phyloP scores from a whole-genome alignment of 2,113 vertebrate genomes.

The Gila orcuttii region DNA sequence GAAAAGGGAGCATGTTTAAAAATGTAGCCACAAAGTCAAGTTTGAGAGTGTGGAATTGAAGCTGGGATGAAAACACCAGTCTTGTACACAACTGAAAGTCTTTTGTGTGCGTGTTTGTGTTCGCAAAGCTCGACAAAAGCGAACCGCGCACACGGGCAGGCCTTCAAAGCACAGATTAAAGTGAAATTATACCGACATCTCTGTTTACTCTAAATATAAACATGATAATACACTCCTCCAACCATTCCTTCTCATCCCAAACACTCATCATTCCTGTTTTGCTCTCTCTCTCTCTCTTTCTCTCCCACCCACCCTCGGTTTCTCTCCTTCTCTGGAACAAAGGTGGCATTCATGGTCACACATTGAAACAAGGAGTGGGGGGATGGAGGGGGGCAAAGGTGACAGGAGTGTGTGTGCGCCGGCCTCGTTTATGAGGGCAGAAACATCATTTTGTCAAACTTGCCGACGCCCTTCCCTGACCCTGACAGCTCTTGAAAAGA shows the following conservation, averaged over 20 bases:
- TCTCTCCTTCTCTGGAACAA: constrained; percentile 67
- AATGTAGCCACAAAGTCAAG: background rate
- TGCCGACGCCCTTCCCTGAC: constrained; percentile 61
- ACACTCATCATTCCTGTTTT: constrained; percentile 45
- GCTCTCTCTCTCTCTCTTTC: constrained; percentile 22
- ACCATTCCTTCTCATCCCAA: constrained; percentile 53
- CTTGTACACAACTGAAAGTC: constrained; percentile 11
- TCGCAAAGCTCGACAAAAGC: constrained; percentile 41
- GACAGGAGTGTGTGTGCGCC: constrained; percentile 58
- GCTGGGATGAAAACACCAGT: constrained; percentile 12
- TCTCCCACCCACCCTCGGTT: background rate
- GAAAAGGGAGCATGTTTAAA: constrained; percentile 34
- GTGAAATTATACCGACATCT: constrained; percentile 54
- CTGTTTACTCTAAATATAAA: constrained; percentile 54
- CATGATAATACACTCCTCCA: constrained; percentile 58
- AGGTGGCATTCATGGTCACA: constrained; percentile 78
- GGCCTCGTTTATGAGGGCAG: constrained; percentile 68
- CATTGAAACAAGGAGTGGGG: constrained; percentile 73
- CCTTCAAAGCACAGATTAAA: constrained; percentile 57
- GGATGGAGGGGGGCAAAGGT: constrained; percentile 73
- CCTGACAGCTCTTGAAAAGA: constrained; percentile 65
- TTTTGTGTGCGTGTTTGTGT: constrained; percentile 7
- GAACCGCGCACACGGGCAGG: constrained; percentile 41
- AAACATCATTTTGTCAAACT: constrained; percentile 79
- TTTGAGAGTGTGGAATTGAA: background rate